Evolutionary conservation across 64 coral and sea anemone species (phyloP), one percentile per base, ranked within the genome.

Genomic region (Montipora efflorescens): DNA sequence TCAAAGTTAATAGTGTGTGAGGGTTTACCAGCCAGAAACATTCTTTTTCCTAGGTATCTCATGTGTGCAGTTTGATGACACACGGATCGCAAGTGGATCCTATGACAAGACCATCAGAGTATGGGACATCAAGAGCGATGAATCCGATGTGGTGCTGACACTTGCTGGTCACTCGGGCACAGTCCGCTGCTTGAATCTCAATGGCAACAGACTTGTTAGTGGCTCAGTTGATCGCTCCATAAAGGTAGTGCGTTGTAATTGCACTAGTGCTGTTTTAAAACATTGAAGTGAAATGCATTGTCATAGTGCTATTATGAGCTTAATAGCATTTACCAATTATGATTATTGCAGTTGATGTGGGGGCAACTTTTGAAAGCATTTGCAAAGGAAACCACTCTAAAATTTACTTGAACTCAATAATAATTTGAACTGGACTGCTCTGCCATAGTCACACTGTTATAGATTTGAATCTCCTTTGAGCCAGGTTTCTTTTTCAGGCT

Each of bases 11-110:
- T 68, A 68, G 4, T 68, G 12, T 18, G 4, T 68, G 4, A 68
- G 36, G 36, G 36, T 3, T 18, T 8, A 18, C 64, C 8, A 68
- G 4, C 18, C 13, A 5, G 5, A 71, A 71, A 71, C 12, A 13
- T 81, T 88, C 43, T 43, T 28, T 28, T 64, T 13, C 23, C 8
- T 58, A 99, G 98, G 98, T 9, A 99, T 99, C 36, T 96, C 98
- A 4, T 99, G 98, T 87, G 98, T 99, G 46, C 98, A 99, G 85
- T 99, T 99, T 96, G 98, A 99, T 70, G 98, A 99, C 87, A 96
- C 95, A 1, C 93, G 98, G 52, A 99, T 99, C 62, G 98, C 96
- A 9, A 99, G 98, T 75, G 98, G 98, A 9, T 99, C 98, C 66
- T 96, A 93, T 61, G 98, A 99, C 89, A 99, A 99, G 90, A 99